Evolutionary conservation across 2,797 vertebrate genomes (phyloP).

Genomic region (Rhinoraja longicauda): DNA sequence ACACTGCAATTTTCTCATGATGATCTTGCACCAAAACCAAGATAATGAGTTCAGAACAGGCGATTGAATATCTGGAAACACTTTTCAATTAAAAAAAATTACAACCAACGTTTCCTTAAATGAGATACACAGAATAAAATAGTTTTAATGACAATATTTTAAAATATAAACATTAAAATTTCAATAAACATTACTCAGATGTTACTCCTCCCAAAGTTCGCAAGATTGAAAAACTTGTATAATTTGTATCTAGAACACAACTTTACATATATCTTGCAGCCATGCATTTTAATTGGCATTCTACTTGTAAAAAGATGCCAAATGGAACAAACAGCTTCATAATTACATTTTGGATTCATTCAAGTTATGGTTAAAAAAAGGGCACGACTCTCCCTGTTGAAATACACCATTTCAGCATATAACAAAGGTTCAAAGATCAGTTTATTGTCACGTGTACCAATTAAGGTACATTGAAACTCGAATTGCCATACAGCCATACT

Average conservation of each 20-base stretch:
- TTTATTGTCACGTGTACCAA: too few species aligned
- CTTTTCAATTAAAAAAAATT: not conserved
- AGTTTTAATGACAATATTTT: not conserved
- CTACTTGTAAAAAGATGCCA: not conserved
- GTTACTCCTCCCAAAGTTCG: not conserved
- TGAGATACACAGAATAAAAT: not conserved
- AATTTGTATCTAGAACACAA: not conserved
- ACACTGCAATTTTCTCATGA: not conserved
- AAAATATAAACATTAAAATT: slow-evolving; percentile 1
- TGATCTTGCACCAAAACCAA: not conserved
- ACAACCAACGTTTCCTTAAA: not conserved
- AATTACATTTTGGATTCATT: not conserved
- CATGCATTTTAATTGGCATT: not conserved
- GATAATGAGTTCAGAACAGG: not conserved
- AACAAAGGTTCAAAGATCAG: too few species aligned
- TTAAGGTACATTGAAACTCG: too few species aligned
- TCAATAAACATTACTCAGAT: not conserved
- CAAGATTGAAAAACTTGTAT: not conserved
- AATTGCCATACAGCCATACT: too few species aligned
- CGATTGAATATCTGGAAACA: not conserved
- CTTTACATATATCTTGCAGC: not conserved
- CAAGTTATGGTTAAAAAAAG: not conserved
- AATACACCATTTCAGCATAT: not conserved
- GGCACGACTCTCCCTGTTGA: not conserved
- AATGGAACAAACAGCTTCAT: not conserved